A percentile compares a stretch with the other conserved stretches of the same genome.
Evolutionary conservation across 2,888 invertebrate genomes (phyloP).

Genomic region (Rhagophthalmus giganteus): DNA sequence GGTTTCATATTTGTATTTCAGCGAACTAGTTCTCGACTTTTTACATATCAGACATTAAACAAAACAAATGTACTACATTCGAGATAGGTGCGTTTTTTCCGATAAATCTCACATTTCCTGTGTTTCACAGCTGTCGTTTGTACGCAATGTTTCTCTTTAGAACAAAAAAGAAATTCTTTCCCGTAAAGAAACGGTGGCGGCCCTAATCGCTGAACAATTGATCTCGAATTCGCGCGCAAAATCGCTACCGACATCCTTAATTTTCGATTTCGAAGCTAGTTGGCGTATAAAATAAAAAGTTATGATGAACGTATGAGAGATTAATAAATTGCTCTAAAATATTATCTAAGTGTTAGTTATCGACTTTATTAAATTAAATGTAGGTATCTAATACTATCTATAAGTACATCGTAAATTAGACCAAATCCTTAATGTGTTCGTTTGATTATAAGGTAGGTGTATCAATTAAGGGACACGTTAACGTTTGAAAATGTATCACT

Average conservation of each 20-base stretch:
- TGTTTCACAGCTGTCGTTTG: slow-evolving; percentile 21
- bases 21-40: slow-evolving; percentile 9
- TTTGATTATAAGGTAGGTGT: too few species aligned
- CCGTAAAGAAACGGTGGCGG: slow-evolving; percentile 30
- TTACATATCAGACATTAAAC: slow-evolving; percentile 9
- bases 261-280: slow-evolving; percentile 13
- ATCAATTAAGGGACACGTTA: too few species aligned
- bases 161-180: slow-evolving; percentile 35
- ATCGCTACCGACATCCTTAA: slow-evolving; percentile 7
- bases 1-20: slow-evolving; percentile 19
- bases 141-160: slow-evolving; percentile 7
- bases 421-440: too few species aligned
- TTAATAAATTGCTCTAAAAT: neutral
- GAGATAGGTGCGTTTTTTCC: slow-evolving; percentile 20
- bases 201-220: slow-evolving; percentile 36
- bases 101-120: slow-evolving; percentile 26
- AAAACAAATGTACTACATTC: slow-evolving; percentile 10
- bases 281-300: too few species aligned
- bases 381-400: too few species aligned
- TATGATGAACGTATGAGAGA: neutral
- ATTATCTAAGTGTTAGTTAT: too few species aligned
- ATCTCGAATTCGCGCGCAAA: slow-evolving; percentile 11
- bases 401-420: too few species aligned
- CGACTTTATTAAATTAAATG: too few species aligned
- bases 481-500: too few species aligned